A percentile compares a stretch with the other conserved stretches of the same genome.
Evolutionary conservation across 1,140 invertebrate species (phyloP).

Genomic region (Tetragonula clypearis): DNA sequence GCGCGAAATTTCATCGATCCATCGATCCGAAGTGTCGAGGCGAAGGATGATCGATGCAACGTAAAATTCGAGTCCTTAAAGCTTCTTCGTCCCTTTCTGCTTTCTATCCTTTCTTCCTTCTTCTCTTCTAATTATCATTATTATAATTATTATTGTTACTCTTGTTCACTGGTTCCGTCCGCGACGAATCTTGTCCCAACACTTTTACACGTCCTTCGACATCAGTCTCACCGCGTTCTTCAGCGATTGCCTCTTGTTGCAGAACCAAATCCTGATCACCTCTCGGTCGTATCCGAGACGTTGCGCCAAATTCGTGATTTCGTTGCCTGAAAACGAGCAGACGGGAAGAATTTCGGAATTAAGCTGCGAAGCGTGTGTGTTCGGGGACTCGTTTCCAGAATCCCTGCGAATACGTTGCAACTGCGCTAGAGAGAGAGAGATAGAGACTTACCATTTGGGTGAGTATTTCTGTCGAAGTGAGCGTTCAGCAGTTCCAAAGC

Average conservation of each 20-base stretch:
- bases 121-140: background rate
- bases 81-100: background rate
- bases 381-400: no score
- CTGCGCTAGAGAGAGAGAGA: background rate
- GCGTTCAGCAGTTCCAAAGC: slow-evolving; percentile 96
- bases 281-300: slow-evolving; percentile 98
- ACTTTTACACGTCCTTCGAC: slow-evolving; percentile 86
- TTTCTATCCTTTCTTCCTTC: no score
- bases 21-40: no score
- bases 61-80: slow-evolving; percentile 44
- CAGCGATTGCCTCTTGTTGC: slow-evolving; percentile 98
- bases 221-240: slow-evolving; percentile 97
- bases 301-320: slow-evolving; percentile 97
- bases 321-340: slow-evolving; percentile 87
- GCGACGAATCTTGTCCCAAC: background rate
- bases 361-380: no score
- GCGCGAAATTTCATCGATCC: background rate
- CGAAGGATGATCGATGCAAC: background rate
- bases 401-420: no score
- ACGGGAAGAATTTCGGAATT: background rate
- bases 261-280: slow-evolving; percentile 99
- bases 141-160: background rate
- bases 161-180: slow-evolving; percentile 24
- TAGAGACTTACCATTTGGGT: slow-evolving; percentile 93
- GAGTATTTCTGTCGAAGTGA: slow-evolving; percentile 98